Evolutionary conservation across 2,113 vertebrate genomes (phyloP), one percentile per base, ranked within the genome.

Genomic region (Myrmecophaga tridactyla): DNA sequence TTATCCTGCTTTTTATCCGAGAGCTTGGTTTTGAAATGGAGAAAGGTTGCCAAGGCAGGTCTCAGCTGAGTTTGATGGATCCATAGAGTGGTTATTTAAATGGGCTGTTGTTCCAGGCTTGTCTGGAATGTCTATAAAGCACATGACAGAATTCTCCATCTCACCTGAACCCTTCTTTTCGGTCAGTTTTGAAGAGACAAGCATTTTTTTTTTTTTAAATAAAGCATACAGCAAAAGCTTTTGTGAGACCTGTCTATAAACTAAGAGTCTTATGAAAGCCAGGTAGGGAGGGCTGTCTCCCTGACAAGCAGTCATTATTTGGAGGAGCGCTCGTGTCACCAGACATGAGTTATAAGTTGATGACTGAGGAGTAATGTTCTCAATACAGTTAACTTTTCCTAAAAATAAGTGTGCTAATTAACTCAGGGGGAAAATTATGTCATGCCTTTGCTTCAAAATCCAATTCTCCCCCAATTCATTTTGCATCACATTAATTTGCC

Each of bases 241-340:
- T 95, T 98, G 90, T 97, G 96, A 98, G 97, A 94, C 80, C 95
- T 97, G 96, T 96, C 97, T 97, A 43, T 90, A 97, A 97, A 97
- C 92, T 76, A 96, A 95, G 96, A 97, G 90, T 90, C 87, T 96
- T 89, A 93, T 67, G 92, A 97, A 97, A 97, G 82, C 81, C 81
- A 96, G 72, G 72, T 81, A 97, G 15, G 6, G 94, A 98, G 97
- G 97, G 94, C 92, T 86, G 27, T 94, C 94, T 94, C 87, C 62
- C 89, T 97, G 98, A 98, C 96, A 98, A 97, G 96, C 82, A 95
- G 86, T 87, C 90, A 96, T 97, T 97, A 96, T 97, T 96, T 94
- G 86, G 92, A 97, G 89, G 58, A 63, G 56, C 94, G 85, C 90
- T 86, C 88, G 23, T 97, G 97, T 98, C 95, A 96, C 82, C 43